Conservation (phyloP, 2,113 vertebrate genomes). For the Psittacara wagleri region DNA sequence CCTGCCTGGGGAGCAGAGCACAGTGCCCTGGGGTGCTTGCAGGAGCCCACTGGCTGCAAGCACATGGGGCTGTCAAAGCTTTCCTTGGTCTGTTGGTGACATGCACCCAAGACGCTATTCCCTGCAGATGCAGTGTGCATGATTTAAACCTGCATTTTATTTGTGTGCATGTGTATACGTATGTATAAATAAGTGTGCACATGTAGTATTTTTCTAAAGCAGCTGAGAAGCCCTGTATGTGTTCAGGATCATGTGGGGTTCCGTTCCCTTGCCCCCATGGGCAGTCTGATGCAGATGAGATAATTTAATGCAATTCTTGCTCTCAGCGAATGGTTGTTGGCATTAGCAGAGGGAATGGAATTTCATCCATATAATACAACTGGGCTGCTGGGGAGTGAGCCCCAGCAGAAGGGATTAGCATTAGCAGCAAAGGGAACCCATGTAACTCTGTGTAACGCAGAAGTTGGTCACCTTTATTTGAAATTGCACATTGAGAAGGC, state of each 20-base stretch:
- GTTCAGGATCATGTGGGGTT: not conserved
- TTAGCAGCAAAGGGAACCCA: not conserved
- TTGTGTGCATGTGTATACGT: not conserved
- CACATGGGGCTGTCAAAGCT: not conserved
- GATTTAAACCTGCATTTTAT: not conserved
- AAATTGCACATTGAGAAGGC: not conserved
- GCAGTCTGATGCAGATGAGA: not conserved
- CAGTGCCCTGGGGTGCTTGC: rapidly evolving
- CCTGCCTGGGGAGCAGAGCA: not conserved
- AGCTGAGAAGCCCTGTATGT: not conserved
- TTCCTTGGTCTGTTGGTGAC: not conserved
- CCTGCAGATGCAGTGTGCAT: rapidly evolving
- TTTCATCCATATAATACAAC: not conserved
- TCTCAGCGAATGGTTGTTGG: not conserved
- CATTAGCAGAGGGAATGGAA: not conserved
- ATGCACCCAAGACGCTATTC: rapidly evolving
- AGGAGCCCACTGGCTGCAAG: not conserved
- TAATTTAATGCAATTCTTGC: not conserved
- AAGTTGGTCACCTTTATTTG: not conserved
- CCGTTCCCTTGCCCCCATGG: not conserved
- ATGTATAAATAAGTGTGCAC: not conserved
- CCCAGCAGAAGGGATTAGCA: not conserved
- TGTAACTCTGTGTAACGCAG: not conserved
- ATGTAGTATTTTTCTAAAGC: not conserved
- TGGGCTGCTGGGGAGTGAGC: not conserved